Percentiles rank a stretch among this genome's conserved stretches.
Evolutionary conservation across 2,888 invertebrate species (phyloP).

Genomic region (Macaria notata): DNA sequence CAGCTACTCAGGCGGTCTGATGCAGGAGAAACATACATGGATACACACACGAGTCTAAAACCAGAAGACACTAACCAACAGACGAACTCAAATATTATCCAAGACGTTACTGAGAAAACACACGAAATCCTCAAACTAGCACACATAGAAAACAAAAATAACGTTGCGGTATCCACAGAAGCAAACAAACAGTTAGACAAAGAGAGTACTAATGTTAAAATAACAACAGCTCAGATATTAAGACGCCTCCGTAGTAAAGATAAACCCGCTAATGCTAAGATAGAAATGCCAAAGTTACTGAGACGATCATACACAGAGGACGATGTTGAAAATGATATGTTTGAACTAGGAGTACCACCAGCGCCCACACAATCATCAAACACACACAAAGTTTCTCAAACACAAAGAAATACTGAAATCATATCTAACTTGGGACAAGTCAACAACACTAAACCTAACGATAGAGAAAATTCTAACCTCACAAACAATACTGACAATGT

Average conservation of each 20-base stretch:
- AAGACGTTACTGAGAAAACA: background rate
- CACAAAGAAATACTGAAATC: slow-evolving; percentile 38
- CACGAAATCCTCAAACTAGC: background rate
- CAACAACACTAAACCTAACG: slow-evolving; percentile 36
- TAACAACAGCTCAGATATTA: background rate
- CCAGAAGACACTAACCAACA: too few relatives aligned
- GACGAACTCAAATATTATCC: background rate
- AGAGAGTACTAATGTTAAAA: background rate
- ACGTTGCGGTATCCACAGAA: slow-evolving; percentile 15
- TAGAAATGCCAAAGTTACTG: slow-evolving; percentile 34
- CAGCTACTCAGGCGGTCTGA: slow-evolving; percentile 52
- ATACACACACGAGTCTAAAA: too few relatives aligned
- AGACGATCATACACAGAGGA: slow-evolving; percentile 64
- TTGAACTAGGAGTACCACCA: slow-evolving; percentile 51
- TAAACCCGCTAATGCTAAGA: background rate
- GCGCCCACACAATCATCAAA: slow-evolving; percentile 36
- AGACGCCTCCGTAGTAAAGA: background rate
- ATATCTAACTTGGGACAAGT: slow-evolving; percentile 39
- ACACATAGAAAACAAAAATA: slow-evolving; percentile 37
- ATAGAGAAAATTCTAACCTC: slow-evolving; percentile 28
- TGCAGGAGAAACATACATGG: slow-evolving; percentile 42
- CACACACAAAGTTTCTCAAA: slow-evolving; percentile 39
- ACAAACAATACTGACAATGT: slow-evolving; percentile 43
- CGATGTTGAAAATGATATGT: slow-evolving; percentile 53
- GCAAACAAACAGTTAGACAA: background rate